A percentile compares a stretch with the other conserved stretches of the same genome.
Evolutionary conservation across 2,113 vertebrate genomes (phyloP).

Genomic region (Anolis carolinensis): DNA sequence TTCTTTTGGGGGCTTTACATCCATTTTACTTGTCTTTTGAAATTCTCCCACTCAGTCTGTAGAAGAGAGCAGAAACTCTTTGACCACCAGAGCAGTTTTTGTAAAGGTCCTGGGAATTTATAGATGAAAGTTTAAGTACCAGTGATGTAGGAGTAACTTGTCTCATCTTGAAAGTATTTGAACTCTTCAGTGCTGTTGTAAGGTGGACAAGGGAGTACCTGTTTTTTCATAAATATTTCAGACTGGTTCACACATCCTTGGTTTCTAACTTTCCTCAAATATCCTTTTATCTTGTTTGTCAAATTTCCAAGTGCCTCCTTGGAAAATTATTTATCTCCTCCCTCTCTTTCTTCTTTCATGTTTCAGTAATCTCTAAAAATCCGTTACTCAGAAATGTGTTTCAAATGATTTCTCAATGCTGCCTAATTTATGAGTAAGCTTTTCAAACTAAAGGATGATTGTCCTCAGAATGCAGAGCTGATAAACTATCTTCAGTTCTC

Average conservation of each 20-base stretch:
- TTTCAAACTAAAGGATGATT: neutral
- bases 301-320: neutral
- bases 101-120: conserved; percentile 28
- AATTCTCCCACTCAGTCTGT: conserved; percentile 4
- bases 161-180: conserved; percentile 31
- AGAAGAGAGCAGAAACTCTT: conserved; percentile 6
- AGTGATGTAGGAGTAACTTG: conserved; percentile 32
- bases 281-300: neutral
- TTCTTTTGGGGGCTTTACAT: neutral
- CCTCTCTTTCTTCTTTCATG: neutral
- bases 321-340: neutral
- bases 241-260: neutral
- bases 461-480: neutral
- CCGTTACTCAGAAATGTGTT: neutral
- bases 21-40: conserved; percentile 24
- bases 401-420: neutral
- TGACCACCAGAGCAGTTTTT: conserved; percentile 25
- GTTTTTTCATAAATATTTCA: conserved; percentile 3
- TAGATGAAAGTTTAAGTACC: conserved; percentile 9
- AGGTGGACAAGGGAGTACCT: neutral
- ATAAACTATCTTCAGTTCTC: neutral
- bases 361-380: neutral
- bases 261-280: conserved; percentile 10
- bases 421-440: neutral
- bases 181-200: conserved; percentile 20